Base-by-base conservation (phyloP, 2,888 invertebrate genomes). In the Belgica antarctica region DNA sequence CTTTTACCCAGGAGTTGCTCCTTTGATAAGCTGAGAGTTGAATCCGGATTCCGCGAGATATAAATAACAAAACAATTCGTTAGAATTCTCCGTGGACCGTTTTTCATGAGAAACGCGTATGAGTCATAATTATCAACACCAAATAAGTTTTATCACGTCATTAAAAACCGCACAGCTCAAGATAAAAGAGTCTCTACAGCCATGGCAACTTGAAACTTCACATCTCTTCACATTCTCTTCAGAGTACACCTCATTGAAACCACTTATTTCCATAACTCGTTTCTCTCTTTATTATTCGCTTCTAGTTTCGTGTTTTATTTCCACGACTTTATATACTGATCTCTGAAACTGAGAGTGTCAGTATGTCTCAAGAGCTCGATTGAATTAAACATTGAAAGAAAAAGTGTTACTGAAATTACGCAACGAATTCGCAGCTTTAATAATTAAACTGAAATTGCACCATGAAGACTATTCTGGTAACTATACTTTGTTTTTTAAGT, bases 201-300 rank as follows among this genome's bases (percentile, higher is more conserved):
- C 5, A 31, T 31, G 34, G 12, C 34, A 12, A n/a, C n/a, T 31
- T 12, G 34, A 31, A 31, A 8, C 34, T 8, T 31, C 34, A 31
- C 12, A n/a, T n/a, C n/a, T n/a, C n/a, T n/a, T n/a, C 41, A 57
- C 63, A 36, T 41, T 36, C 34, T n/a, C n/a, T n/a, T n/a, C n/a
- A n/a, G n/a, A n/a, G 62, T 36, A 62, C 34, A 62, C 62, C 62
- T 62, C 62, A 62, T 62, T 62, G 62, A 62, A 46, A 47, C n/a
- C 2, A 52, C 34, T 46, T 52, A 27, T 66, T 66, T 66, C 47
- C 65, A 66, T 66, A 66, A 66, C 65, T 66, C 65, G 65, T 66
- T 66, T 66, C 47, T 62, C 22, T 28, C 52, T 52, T 22, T 8
- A 27, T 61, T 27, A 7, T 59, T 46, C 36, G 24, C 31, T 36